Conservation (phyloP, 2,113 vertebrate genomes). For the Megatriorchis doriae region DNA sequence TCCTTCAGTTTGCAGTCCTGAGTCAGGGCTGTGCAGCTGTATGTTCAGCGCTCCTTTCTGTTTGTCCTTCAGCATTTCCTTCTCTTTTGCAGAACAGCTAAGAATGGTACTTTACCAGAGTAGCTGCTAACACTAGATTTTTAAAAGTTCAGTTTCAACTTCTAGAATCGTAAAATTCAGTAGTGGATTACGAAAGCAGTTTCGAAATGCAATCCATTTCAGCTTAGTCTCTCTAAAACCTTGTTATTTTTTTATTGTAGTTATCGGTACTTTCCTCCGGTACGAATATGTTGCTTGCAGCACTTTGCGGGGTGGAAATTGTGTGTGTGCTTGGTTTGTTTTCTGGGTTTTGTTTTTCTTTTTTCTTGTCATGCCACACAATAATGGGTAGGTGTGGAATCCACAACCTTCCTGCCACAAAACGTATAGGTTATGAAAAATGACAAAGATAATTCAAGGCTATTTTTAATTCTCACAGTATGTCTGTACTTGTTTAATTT, state of each 20-base stretch:
- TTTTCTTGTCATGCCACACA: background rate
- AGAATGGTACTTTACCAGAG: background rate
- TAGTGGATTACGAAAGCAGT: background rate
- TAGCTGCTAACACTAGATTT: background rate
- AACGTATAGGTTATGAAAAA: background rate
- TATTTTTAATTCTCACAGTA: background rate
- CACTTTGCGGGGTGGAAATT: background rate
- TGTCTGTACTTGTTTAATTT: background rate
- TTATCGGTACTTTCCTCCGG: background rate
- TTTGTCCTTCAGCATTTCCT: background rate
- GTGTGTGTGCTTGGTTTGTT: too few species aligned
- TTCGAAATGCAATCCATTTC: background rate
- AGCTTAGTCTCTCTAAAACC: background rate
- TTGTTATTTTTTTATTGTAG: background rate
- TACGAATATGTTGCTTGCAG: rapidly evolving
- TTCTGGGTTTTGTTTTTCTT: too few species aligned
- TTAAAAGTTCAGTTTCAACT: background rate
- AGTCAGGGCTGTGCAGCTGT: background rate
- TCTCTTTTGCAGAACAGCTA: background rate
- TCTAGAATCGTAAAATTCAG: background rate
- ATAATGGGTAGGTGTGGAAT: background rate
- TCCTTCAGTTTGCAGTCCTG: background rate
- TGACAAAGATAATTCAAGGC: background rate
- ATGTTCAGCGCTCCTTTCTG: background rate
- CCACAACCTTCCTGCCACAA: background rate